Conservation (phyloP, 1,140 invertebrate genomes). For the Drosophila gunungcola region DNA sequence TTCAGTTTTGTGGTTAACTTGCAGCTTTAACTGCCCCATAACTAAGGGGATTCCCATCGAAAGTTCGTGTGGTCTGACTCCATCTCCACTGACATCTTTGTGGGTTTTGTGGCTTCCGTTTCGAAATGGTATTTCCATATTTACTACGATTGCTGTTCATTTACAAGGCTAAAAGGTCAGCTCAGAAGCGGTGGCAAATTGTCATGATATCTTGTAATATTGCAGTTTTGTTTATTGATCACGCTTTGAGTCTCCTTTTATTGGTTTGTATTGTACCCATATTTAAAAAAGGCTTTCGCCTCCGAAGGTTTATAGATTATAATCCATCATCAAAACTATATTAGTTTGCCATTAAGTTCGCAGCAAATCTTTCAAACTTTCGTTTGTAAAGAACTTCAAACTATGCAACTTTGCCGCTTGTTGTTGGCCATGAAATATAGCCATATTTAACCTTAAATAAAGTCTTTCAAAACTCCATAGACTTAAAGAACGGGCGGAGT, state of each 20-base stretch:
- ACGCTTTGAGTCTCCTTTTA: not conserved
- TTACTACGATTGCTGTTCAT: conserved; percentile 56
- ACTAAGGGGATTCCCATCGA: conserved; percentile 12
- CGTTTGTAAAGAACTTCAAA: conserved; percentile 41
- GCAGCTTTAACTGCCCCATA: conserved; percentile 50
- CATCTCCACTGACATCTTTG: conserved; percentile 33
- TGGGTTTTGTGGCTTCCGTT: conserved; percentile 46
- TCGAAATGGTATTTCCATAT: conserved; percentile 61
- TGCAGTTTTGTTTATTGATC: not conserved
- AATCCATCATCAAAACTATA: conserved; percentile 13
- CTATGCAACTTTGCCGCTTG: conserved; percentile 29
- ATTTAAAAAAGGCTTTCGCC: no score
- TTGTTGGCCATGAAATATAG: conserved; percentile 56
- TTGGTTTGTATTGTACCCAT: no score
- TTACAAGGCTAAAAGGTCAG: conserved; percentile 30
- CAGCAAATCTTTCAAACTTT: conserved; percentile 10
- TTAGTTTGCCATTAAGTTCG: not conserved
- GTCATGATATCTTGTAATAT: conserved; percentile 1
- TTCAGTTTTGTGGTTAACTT: conserved; percentile 40
- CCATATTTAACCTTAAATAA: conserved; percentile 76
- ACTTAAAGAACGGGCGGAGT: conserved; percentile 56
- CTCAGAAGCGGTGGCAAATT: not conserved
- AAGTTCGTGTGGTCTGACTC: conserved; percentile 13
- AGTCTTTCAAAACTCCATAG: conserved; percentile 75
- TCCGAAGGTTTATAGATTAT: no score